These are phyloP conservation scores for Alces alces DNA, from an alignment of 2,113 vertebrate genomes.

Conservation along the genomic window DNA sequence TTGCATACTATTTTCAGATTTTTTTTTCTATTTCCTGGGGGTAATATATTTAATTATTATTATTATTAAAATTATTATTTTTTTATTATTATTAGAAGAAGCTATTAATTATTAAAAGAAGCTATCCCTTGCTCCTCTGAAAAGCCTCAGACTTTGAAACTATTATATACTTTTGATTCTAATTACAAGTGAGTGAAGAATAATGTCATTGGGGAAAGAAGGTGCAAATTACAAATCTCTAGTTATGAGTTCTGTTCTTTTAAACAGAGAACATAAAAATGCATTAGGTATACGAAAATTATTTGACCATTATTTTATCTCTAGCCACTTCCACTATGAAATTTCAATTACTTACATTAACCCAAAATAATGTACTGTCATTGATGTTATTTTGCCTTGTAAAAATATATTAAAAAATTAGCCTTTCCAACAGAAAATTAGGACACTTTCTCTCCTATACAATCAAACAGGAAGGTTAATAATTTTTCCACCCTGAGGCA, in stretches of 20 bases:
- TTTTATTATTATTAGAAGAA: no score
- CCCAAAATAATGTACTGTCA: neutral
- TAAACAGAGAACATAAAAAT: neutral
- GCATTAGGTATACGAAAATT: neutral
- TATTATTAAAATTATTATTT: no score
- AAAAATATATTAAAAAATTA: slow-evolving; percentile 8
- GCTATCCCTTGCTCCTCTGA: neutral
- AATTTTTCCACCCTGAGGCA: neutral
- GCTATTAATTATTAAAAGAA: neutral
- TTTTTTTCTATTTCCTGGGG: neutral
- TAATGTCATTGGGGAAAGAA: neutral
- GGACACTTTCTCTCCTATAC: neutral
- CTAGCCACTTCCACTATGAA: neutral
- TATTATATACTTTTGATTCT: neutral
- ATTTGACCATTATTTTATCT: slow-evolving; percentile 31
- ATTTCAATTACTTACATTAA: neutral
- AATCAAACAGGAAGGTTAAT: slow-evolving; percentile 25
- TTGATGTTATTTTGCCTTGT: neutral
- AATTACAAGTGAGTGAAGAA: neutral
- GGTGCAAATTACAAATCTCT: neutral
- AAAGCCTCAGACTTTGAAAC: slow-evolving; percentile 32
- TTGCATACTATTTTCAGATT: neutral
- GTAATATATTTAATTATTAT: neutral
- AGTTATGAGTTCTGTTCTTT: neutral
- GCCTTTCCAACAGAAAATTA: neutral